Base-by-base conservation (phyloP, 2,888 invertebrate genomes). In the Dasypolia templi region DNA sequence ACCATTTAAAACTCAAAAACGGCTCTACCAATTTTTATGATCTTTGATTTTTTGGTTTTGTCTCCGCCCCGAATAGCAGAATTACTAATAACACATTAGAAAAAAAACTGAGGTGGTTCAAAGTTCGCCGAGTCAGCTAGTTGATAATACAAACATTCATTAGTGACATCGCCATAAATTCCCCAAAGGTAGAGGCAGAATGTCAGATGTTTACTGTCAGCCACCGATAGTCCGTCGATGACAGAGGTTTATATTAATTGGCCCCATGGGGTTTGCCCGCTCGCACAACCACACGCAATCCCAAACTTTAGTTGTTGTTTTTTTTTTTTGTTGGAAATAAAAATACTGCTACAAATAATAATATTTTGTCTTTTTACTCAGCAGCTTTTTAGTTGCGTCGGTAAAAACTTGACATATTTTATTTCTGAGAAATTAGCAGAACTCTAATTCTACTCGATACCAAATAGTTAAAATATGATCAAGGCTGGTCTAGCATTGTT, bases 191-290 rank as follows among this genome's bases (percentile, higher is more conserved):
- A 74, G 14, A 55, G 19, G 32, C 9, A 63, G 49, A 58, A 77
- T 59, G 72, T 55, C 79, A 72, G 46, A 56, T 82, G 62, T 77
- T 29, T 70, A 39, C 77, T 66, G 82, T 82, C 78, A 77, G 9
- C 39, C 35, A 29, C 32, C 39, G 19, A 76, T 51, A 56, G 39
- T 29, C 51, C n/a, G n/a, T 17, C 53, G 80, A 83, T 72, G 77
- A 80, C 82, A 71, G 82, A 35, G 82, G 77, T 65, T 35, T n/a
- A 6, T 53, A n/a, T 62, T 77, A 83, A 83, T 78, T 83, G 82
- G 79, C 65, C 82, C 71, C 82, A 79, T 65, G 79, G 68, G 79
- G 79, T 2, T 17, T 12, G 35, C 14, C 64, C 51, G 32, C 26
- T 46, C 46, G 26, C 39, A 26, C 32, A 62, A 46, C 39, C 51